Evolutionary conservation across 2,797 vertebrate species (phyloP).

Genomic region (Acanthopagrus latus): DNA sequence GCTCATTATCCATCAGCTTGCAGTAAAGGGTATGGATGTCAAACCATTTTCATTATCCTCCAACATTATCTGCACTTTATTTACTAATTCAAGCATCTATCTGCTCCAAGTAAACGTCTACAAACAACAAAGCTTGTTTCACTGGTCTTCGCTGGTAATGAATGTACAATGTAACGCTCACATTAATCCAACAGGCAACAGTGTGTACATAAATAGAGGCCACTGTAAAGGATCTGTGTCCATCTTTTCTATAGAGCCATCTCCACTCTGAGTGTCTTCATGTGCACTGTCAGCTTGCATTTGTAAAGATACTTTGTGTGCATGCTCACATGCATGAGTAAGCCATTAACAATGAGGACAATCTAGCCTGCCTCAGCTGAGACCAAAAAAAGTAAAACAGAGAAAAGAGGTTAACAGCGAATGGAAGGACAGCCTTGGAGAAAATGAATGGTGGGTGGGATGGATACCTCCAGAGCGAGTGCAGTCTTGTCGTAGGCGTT

Average conservation of each 20-base stretch:
- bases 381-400: neutral
- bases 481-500: constrained; percentile 99
- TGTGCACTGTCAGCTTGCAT: constrained; percentile 53
- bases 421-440: constrained; percentile 10
- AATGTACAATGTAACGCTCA: constrained; percentile 49
- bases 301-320: constrained; percentile 62
- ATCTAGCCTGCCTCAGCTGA: constrained; percentile 36
- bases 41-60: neutral
- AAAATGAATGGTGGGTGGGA: constrained; percentile 4
- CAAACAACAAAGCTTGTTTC: constrained; percentile 15
- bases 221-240: constrained; percentile 48
- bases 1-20: neutral
- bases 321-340: constrained; percentile 61
- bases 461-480: constrained; percentile 97
- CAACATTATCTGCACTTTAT: constrained; percentile 5
- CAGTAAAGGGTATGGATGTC: neutral
- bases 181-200: constrained; percentile 31
- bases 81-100: constrained; percentile 14
- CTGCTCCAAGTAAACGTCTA: neutral
- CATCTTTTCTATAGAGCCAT: constrained; percentile 30
- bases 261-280: constrained; percentile 53
- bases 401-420: constrained; percentile 16
- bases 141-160: constrained; percentile 8
- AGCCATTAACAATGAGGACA: constrained; percentile 55
- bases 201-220: constrained; percentile 47